Evolutionary conservation across 2,113 vertebrate genomes (phyloP).

Genomic region (Oenanthe oenanthe): DNA sequence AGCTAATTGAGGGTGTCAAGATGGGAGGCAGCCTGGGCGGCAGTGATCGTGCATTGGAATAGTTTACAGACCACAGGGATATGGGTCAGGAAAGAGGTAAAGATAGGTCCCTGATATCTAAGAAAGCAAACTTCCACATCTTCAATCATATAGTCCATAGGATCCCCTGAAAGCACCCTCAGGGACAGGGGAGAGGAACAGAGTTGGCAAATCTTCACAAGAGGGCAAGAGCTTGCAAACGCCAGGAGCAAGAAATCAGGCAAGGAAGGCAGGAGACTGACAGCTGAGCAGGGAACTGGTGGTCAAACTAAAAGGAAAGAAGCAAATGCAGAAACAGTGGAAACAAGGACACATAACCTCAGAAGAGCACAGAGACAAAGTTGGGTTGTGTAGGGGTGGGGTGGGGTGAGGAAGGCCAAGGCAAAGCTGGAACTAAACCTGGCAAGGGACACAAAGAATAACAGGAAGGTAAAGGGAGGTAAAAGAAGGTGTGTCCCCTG

Average conservation of each 20-base stretch:
- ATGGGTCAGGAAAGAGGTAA: background rate
- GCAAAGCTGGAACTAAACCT: background rate
- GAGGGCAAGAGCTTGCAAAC: background rate
- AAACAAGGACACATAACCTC: fast-evolving
- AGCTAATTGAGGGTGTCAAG: background rate
- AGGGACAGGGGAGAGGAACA: background rate
- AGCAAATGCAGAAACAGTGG: background rate
- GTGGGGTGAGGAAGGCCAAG: background rate
- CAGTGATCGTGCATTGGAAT: no score
- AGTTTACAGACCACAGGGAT: background rate
- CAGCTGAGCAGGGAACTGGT: background rate
- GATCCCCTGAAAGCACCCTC: background rate
- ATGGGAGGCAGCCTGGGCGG: background rate
- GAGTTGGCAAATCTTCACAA: background rate
- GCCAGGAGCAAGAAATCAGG: background rate
- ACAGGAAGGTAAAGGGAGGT: background rate
- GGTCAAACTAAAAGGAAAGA: background rate
- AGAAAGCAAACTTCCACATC: background rate
- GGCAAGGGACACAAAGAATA: background rate
- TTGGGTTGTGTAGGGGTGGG: no score
- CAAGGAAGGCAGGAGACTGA: background rate
- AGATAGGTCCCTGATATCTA: background rate
- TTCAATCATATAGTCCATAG: background rate
- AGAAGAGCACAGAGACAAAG: background rate
- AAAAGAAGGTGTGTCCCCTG: background rate